These are phyloP conservation scores for Thaumetopoea pityocampa DNA, from an alignment of 1,140 invertebrate species.

Conservation along the genomic window DNA sequence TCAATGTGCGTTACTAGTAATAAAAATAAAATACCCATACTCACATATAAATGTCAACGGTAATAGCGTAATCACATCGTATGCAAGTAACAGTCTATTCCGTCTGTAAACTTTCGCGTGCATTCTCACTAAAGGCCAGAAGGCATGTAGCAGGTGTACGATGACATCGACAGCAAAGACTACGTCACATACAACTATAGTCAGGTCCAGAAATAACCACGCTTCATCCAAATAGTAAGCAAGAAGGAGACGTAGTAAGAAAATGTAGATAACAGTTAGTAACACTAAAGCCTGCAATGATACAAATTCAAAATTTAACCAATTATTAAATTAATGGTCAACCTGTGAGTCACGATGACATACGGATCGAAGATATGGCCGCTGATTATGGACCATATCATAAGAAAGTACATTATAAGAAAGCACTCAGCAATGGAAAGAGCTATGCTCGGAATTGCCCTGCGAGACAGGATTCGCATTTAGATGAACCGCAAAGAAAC, in stretches of 20 bases:
- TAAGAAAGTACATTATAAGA: too few relatives aligned
- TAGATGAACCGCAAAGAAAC: too few relatives aligned
- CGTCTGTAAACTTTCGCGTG: slow-evolving; percentile 45
- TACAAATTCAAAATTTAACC: slow-evolving; percentile 2
- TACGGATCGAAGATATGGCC: too few relatives aligned
- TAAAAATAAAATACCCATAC: too few relatives aligned
- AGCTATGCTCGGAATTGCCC: too few relatives aligned
- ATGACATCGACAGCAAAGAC: slow-evolving; percentile 42
- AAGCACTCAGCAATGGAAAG: too few relatives aligned
- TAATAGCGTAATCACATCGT: slow-evolving; percentile 39
- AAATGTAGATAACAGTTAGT: slow-evolving; percentile 38
- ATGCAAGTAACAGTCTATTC: slow-evolving; percentile 32
- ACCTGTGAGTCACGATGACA: not conserved
- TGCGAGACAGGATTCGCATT: too few relatives aligned
- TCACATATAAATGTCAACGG: slow-evolving; percentile 42
- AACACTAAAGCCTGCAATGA: slow-evolving; percentile 35
- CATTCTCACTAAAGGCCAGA: slow-evolving; percentile 44
- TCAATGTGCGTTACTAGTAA: too few relatives aligned
- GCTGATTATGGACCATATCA: too few relatives aligned
- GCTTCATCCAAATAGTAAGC: slow-evolving; percentile 35
- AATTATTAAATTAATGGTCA: not conserved
- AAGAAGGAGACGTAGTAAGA: slow-evolving; percentile 35
- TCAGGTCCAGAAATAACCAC: slow-evolving; percentile 24
- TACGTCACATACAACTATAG: slow-evolving; percentile 29
- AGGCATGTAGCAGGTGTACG: slow-evolving; percentile 40